phyloP scores from a whole-genome alignment of 2,888 invertebrate genomes.

The Ferrisia virgata region DNA sequence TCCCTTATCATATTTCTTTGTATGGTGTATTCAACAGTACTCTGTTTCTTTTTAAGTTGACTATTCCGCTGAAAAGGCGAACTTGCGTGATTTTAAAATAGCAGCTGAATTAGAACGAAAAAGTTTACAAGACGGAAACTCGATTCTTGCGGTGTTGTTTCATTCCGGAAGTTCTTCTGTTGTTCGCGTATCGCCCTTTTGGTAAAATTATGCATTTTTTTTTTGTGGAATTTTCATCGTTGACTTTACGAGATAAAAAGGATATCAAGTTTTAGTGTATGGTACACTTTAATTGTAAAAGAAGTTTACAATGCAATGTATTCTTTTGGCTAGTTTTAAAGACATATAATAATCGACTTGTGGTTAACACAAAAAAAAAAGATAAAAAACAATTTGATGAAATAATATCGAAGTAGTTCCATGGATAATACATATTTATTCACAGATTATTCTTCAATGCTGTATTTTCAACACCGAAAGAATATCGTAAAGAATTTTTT shows the following conservation, averaged over 20 bases:
- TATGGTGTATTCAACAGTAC: not conserved
- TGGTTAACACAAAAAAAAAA: too few species aligned
- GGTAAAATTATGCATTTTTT: not conserved
- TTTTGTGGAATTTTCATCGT: not conserved
- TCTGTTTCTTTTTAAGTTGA: not conserved
- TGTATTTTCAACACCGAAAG: not conserved
- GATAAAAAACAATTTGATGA: too few species aligned
- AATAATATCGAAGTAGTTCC: too few species aligned
- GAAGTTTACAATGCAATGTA: not conserved
- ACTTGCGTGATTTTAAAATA: not conserved
- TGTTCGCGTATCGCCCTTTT: not conserved
- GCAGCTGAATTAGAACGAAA: conserved; percentile 1
- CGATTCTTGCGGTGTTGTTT: not conserved
- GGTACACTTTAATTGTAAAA: too few species aligned
- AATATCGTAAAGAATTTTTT: not conserved
- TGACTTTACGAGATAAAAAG: not conserved
- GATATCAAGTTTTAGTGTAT: too few species aligned
- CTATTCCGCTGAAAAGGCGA: not conserved
- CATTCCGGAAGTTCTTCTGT: not conserved
- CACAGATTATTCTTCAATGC: not conserved
- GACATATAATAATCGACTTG: too few species aligned
- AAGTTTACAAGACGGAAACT: not conserved
- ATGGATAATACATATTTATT: too few species aligned
- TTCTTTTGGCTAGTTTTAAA: too few species aligned
- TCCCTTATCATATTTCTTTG: not conserved